Evolutionary conservation across 2,797 vertebrate genomes (phyloP).

Genomic region (Platyrinchus mystaceus): DNA sequence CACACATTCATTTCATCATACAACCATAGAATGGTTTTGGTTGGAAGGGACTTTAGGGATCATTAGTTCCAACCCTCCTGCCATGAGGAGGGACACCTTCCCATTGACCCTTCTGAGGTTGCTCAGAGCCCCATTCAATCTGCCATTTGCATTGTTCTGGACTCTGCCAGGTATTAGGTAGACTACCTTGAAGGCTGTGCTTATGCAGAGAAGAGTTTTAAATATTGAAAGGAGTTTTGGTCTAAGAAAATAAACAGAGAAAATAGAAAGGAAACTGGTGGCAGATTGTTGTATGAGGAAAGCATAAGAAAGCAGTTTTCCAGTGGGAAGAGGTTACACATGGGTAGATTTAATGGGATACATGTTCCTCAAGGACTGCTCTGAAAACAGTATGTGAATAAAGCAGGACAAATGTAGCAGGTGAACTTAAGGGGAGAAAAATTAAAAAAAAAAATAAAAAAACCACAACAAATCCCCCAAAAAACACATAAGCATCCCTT

Average conservation of each 20-base stretch:
- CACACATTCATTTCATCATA: background rate
- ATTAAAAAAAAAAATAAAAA: background rate
- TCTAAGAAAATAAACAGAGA: background rate
- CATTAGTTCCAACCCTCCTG: background rate
- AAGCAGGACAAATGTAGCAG: background rate
- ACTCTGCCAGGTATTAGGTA: background rate
- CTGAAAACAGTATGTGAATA: background rate
- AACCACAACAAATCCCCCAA: background rate
- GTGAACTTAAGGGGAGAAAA: background rate
- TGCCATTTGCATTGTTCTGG: background rate
- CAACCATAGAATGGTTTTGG: background rate
- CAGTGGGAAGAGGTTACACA: background rate
- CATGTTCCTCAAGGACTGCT: background rate
- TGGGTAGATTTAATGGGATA: background rate
- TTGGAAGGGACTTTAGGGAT: background rate
- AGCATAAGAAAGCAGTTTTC: background rate
- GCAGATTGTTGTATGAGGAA: background rate
- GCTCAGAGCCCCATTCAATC: background rate
- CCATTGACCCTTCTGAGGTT: background rate
- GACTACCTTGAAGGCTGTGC: background rate
- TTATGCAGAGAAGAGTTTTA: background rate
- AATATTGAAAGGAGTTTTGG: background rate
- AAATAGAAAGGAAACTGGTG: background rate
- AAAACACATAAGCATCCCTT: background rate
- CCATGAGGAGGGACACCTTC: fast-evolving